phyloP scores from a whole-genome alignment of 1,140 invertebrate genomes.

The Batillaria attramentaria region DNA sequence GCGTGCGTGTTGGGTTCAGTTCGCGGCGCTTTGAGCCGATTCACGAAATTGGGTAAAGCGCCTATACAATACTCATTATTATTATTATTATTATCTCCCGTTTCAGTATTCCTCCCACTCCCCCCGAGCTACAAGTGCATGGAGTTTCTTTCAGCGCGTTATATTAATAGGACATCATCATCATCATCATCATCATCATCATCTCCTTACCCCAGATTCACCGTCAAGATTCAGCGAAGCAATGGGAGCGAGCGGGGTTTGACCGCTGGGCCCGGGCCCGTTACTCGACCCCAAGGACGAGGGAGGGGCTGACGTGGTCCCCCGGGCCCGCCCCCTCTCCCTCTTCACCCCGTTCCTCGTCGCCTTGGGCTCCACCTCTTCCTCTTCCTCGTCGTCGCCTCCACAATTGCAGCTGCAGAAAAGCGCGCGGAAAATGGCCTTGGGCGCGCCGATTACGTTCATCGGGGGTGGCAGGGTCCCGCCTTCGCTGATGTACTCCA shows the following conservation, averaged over 20 bases:
- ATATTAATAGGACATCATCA: no score
- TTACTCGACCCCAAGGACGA: not conserved
- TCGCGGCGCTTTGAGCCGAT: no score
- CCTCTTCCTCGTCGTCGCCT: constrained; percentile 20
- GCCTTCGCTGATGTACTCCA: constrained; percentile 92
- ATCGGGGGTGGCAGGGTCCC: constrained; percentile 89
- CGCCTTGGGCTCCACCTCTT: not conserved
- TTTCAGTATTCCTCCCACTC: no score
- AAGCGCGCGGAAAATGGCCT: constrained; percentile 73
- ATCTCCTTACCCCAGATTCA: not conserved
- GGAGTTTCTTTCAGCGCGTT: no score
- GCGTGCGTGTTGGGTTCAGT: no score
- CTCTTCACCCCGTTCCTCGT: constrained; percentile 3
- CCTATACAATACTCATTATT: no score
- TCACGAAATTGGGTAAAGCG: no score
- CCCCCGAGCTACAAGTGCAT: no score
- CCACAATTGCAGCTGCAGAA: constrained; percentile 38
- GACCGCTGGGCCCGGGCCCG: not conserved
- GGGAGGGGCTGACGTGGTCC: no score
- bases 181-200: not conserved
- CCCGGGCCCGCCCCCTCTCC: no score
- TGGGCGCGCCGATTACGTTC: constrained; percentile 92
- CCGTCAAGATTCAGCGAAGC: not conserved
- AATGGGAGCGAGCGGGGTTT: not conserved
- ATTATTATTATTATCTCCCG: no score